Evolutionary conservation across 1,140 invertebrate species (phyloP), one percentile per base, ranked within the genome.

Genomic region (Microvelia longipes): DNA sequence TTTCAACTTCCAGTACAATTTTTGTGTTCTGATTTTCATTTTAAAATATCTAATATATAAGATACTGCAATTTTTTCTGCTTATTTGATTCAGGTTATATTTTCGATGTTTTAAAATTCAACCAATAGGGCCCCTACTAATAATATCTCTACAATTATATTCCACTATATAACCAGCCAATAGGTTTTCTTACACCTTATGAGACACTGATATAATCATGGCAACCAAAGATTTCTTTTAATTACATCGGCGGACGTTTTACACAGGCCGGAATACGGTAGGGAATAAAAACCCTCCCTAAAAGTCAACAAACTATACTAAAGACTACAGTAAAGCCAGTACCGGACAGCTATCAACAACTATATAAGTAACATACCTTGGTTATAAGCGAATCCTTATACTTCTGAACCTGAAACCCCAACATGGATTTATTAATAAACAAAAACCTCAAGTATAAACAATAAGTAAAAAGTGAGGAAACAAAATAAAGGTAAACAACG

Each of bases 351-450:
- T 29, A 15, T 25, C 2, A 27, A 28, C 2, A 29, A 19, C 14
- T 60, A 26, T 62, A 2, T 15, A 29, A 25, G 24, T 5, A 66
- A 65, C 14, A n/a, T 29, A 82, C 81, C 80, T 92, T 90, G 30
- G 84, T 83, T 79, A 90, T 91, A 68, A 92, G 78, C 25, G 86
- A 86, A 75, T 91, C 89, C 82, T 92, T 92, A 80, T 92, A 92
- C 76, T 91, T 88, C 77, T 90, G 86, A 74, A 91, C 88, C 88
- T 91, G 80, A 84, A 83, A 79, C 77, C n/a, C 74, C 73, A 73
- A 69, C 62, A 68, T 64, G 70, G n/a, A 50, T 19, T 11, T 5
- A 19, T 50, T 50, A 50, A 50, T 50, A 50, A 5, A 50, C 35
- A 50, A 50, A 5, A 50, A 50, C 19, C 19, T 50, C 19, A 19